phyloP scores from a whole-genome alignment of 2,797 vertebrate genomes.

The Kryptopterus vitreolus region DNA sequence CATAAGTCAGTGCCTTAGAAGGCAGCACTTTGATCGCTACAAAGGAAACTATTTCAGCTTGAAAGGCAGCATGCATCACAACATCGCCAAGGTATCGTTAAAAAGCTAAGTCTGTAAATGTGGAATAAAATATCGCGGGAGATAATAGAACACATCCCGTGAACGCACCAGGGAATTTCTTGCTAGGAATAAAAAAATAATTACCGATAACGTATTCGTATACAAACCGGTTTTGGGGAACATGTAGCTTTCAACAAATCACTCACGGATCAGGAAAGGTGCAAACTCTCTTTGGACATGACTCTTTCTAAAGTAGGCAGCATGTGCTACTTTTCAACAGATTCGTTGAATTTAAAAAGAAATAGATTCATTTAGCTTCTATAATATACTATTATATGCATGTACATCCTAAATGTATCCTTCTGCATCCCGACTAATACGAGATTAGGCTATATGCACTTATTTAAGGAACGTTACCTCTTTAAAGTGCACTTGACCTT shows the following conservation, averaged over 20 bases:
- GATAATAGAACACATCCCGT: not conserved
- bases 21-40: not conserved
- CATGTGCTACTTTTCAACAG: not conserved
- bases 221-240: not conserved
- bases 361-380: slow-evolving; percentile 56
- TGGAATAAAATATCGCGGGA: not conserved
- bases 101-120: not conserved
- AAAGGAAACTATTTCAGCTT: slow-evolving; percentile 6
- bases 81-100: not conserved
- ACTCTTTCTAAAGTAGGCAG: not conserved
- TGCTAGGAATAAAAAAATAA: not conserved
- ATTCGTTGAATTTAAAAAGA: slow-evolving; percentile 56
- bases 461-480: not conserved
- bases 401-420: slow-evolving; percentile 22
- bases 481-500: slow-evolving; percentile 5
- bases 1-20: not conserved
- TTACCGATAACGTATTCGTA: not conserved
- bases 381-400: slow-evolving; percentile 25
- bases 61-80: not conserved
- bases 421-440: slow-evolving; percentile 29
- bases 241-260: not conserved
- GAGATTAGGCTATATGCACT: slow-evolving; percentile 10
- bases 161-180: not conserved
- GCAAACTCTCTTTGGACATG: not conserved
- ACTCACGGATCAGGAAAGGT: not conserved